phyloP scores from a whole-genome alignment of 2,888 invertebrate genomes.

The Agrochola litura region DNA sequence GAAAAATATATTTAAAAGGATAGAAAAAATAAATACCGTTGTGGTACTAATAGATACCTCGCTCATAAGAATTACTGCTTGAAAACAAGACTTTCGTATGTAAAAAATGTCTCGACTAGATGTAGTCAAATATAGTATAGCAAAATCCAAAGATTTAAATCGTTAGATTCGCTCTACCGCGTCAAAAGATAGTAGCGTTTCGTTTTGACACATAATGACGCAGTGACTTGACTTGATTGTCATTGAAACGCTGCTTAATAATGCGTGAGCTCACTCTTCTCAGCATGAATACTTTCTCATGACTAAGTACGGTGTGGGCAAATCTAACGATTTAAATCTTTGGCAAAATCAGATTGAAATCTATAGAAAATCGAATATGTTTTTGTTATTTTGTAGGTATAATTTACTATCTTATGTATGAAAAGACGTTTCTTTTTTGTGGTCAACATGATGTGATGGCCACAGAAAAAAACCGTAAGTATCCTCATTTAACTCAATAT shows the following conservation, averaged over 20 bases:
- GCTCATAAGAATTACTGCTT: slow-evolving; percentile 12
- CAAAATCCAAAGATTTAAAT: not conserved
- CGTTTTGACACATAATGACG: no score
- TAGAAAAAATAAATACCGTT: not conserved
- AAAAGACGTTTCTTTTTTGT: not conserved
- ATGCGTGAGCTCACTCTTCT: not conserved
- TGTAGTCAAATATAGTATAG: not conserved
- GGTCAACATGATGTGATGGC: not conserved
- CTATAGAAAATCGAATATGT: not conserved
- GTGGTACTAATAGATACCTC: slow-evolving; percentile 17
- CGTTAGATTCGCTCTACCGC: not conserved
- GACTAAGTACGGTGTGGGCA: not conserved
- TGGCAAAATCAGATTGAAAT: slow-evolving; percentile 10
- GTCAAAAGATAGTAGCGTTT: no score
- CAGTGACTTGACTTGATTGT: not conserved
- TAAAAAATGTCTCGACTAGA: not conserved
- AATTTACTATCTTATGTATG: slow-evolving; percentile 1
- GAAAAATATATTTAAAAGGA: not conserved
- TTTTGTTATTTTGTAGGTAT: slow-evolving; percentile 11
- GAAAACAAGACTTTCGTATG: not conserved
- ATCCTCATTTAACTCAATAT: slow-evolving; percentile 1
- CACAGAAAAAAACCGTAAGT: not conserved
- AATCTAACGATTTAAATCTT: not conserved
- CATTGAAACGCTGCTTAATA: not conserved
- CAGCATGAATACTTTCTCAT: not conserved